Evolutionary conservation across 2,888 invertebrate genomes (phyloP).

Genomic region (Nasonovia ribisnigri): DNA sequence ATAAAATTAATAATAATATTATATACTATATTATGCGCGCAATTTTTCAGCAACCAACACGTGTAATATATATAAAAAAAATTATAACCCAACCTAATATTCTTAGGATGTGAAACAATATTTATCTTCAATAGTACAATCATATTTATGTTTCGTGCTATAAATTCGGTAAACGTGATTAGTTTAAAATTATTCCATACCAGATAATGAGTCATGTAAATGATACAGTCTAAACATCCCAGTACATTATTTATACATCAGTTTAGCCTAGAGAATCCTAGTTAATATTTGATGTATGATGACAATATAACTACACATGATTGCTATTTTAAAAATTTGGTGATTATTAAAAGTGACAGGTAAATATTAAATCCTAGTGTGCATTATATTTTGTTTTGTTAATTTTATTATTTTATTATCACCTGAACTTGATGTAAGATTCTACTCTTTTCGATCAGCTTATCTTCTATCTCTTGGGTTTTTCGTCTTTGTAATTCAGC

Average conservation of each 20-base stretch:
- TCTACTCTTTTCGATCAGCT: slow-evolving; percentile 68
- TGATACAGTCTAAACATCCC: too few species aligned
- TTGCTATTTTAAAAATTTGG: background rate
- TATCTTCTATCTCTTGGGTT: slow-evolving; percentile 67
- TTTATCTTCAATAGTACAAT: background rate
- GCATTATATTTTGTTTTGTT: background rate
- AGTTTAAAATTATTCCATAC: too few species aligned
- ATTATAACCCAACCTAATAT: background rate
- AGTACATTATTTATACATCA: too few species aligned
- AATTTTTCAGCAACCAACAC: too few species aligned
- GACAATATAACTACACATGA: background rate
- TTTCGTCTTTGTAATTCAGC: slow-evolving; percentile 67
- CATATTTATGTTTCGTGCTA: background rate
- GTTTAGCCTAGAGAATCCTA: too few species aligned
- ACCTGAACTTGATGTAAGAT: slow-evolving; percentile 68
- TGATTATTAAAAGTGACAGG: background rate
- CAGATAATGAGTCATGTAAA: too few species aligned
- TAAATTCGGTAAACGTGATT: too few species aligned
- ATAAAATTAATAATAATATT: background rate
- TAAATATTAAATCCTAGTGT: background rate
- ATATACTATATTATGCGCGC: background rate
- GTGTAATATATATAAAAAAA: background rate
- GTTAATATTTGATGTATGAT: too few species aligned
- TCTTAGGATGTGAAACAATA: background rate
- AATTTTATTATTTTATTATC: background rate